Base-by-base conservation (phyloP, 2,113 vertebrate genomes). In the Eretmodus cyanostictus region DNA sequence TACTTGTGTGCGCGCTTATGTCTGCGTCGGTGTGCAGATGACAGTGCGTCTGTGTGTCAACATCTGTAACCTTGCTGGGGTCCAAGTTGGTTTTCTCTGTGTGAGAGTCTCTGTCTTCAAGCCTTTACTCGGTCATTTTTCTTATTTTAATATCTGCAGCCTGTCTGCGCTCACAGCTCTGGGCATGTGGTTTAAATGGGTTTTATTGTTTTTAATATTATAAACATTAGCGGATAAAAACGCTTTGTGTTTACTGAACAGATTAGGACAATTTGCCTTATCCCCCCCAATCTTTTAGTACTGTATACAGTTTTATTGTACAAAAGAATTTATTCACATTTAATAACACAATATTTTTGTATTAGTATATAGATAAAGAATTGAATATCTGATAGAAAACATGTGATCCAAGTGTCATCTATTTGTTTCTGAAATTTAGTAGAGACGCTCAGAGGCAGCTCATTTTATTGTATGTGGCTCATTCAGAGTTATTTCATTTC, bases 41-140 rank as follows among this genome's bases (percentile, higher is more conserved):
- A 81, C 59, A 42, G 47, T 42, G 68, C 29, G 49, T 84, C 59
- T 57, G 51, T 80, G 63, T 73, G 68, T 90, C 66, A 82, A 81
- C 87, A 91, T 89, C 86, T 90, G 88, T 45, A 71, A 19, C 51
- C 49, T 86, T 1, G 54, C 54, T 14, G 82, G 88, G 40, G 81
- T 90, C 80, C 80, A n/a, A 24, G 40, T 68, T 57, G 51, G 66
- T 84, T 84, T 82, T 82, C 42, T 82, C 34, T 36, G 27, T 55
- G 51, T 29, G 51, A 49, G 84, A 9, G 78, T 81, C 16, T 80
- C 10, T 22, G 53, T 80, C 29, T 31, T 79, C 73, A 53, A 53
- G 73, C 27, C 22, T 81, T 71, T 24, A 51, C 42, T 40, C 19
- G 2, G 42, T 71, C 14, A 11, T 68, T 61, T 82, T 36, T 79